These are phyloP conservation scores for Teleogryllus oceanicus DNA, from an alignment of 2,888 invertebrate species.

Conservation along the genomic window DNA sequence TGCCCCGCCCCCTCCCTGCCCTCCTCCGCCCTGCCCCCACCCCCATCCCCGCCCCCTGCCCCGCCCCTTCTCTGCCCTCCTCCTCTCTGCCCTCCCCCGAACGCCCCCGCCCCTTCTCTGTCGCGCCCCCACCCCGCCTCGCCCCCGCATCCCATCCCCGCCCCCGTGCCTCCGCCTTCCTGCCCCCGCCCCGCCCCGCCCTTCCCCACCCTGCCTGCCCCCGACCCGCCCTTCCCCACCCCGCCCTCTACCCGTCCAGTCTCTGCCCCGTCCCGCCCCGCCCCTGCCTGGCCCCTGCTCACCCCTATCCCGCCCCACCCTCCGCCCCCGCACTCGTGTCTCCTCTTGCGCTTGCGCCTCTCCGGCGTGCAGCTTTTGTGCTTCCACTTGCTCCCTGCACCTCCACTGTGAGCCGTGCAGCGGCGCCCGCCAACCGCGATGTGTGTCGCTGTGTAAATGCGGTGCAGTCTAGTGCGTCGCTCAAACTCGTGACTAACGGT, in stretches of 20 bases:
- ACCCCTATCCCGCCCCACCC: not conserved
- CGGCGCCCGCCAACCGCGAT: too few species aligned
- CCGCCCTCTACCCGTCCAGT: not conserved
- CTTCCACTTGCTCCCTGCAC: too few species aligned
- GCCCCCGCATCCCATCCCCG: not conserved
- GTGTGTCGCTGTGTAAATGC: too few species aligned
- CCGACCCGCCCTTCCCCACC: not conserved
- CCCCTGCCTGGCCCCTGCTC: not conserved
- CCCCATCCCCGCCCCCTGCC: not conserved
- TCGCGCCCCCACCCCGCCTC: not conserved
- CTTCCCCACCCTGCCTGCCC: not conserved
- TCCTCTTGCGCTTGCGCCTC: not conserved
- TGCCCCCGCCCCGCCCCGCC: not conserved
- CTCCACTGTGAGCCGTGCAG: too few species aligned
- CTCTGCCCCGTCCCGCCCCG: not conserved
- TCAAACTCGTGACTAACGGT: too few species aligned
- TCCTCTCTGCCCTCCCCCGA: not conserved
- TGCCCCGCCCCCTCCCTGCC: not conserved
- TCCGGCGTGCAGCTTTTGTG: not conserved
- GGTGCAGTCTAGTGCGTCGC: too few species aligned
- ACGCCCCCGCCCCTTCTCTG: too few species aligned
- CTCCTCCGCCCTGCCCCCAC: not conserved
- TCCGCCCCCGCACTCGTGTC: not conserved
- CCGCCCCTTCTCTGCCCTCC: not conserved
- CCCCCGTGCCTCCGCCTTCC: too few species aligned